A percentile compares a stretch with the other conserved stretches of the same genome.
phyloP scores from a whole-genome alignment of 2,888 invertebrate genomes.

The Pyralis farinalis region DNA sequence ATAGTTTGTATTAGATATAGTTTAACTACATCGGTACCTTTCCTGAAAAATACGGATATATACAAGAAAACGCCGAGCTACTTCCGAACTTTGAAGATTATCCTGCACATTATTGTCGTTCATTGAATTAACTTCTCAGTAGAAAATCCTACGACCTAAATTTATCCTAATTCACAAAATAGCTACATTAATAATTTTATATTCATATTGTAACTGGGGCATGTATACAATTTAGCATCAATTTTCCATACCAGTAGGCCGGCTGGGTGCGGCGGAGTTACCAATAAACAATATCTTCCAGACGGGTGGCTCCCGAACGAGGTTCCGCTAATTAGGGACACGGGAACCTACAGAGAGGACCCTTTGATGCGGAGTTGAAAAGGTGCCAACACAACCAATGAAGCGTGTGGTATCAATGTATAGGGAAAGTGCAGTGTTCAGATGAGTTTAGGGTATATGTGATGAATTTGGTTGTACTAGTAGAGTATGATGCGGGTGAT shows the following conservation, averaged over 20 bases:
- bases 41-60: too few species aligned
- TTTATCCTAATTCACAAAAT: too few species aligned
- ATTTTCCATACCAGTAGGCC: conserved; percentile 69
- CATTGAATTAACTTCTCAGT: too few species aligned
- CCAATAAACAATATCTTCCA: conserved; percentile 80
- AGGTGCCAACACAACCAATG: conserved; percentile 58
- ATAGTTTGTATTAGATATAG: too few species aligned
- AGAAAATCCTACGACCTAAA: too few species aligned
- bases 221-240: conserved; percentile 53
- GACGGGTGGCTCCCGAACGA: conserved; percentile 51
- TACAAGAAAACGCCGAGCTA: too few species aligned
- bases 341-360: conserved; percentile 64
- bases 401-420: conserved; percentile 34
- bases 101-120: too few species aligned
- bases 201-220: neutral
- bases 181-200: neutral
- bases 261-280: conserved; percentile 50
- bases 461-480: too few species aligned
- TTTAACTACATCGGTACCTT: too few species aligned
- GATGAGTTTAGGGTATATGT: conserved; percentile 9
- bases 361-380: conserved; percentile 72
- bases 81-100: too few species aligned
- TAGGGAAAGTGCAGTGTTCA: conserved; percentile 12
- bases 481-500: too few species aligned
- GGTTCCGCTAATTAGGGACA: conserved; percentile 74